phyloP scores from a whole-genome alignment of 2,888 invertebrate genomes.

The Acleris literana region DNA sequence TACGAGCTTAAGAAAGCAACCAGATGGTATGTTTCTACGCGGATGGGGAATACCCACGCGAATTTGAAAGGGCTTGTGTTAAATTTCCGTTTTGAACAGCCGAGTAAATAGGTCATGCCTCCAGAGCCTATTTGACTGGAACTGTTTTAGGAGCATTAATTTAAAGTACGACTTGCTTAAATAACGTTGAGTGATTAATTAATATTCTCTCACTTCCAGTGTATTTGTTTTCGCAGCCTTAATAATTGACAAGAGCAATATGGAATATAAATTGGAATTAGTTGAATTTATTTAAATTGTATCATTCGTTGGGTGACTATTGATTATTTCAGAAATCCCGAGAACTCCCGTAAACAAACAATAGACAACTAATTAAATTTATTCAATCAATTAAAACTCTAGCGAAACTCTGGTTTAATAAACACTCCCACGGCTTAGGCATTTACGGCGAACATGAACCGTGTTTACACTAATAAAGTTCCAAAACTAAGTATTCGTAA shows the following conservation, averaged over 20 bases:
- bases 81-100: conserved; percentile 28
- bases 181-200: conserved; percentile 13
- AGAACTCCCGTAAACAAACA: conserved; percentile 7
- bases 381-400: conserved; percentile 49
- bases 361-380: conserved; percentile 44
- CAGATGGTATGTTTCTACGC: background rate
- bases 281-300: no score
- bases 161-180: conserved; percentile 38
- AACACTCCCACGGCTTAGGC: conserved; percentile 35
- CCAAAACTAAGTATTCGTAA: conserved; percentile 4
- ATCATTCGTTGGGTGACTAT: no score
- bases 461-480: conserved; percentile 17
- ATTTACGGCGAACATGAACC: conserved; percentile 8
- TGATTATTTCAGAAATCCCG: background rate
- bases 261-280: conserved; percentile 11
- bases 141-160: conserved; percentile 52
- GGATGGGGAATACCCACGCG: conserved; percentile 14
- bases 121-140: conserved; percentile 34
- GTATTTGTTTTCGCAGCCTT: conserved; percentile 1
- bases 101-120: conserved; percentile 25
- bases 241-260: conserved; percentile 2
- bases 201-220: conserved; percentile 6
- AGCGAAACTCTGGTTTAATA: conserved; percentile 47
- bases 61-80: conserved; percentile 22
- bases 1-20: no score